Evolutionary conservation across 2,113 vertebrate species (phyloP).

Genomic region (Vireo altiloquus): DNA sequence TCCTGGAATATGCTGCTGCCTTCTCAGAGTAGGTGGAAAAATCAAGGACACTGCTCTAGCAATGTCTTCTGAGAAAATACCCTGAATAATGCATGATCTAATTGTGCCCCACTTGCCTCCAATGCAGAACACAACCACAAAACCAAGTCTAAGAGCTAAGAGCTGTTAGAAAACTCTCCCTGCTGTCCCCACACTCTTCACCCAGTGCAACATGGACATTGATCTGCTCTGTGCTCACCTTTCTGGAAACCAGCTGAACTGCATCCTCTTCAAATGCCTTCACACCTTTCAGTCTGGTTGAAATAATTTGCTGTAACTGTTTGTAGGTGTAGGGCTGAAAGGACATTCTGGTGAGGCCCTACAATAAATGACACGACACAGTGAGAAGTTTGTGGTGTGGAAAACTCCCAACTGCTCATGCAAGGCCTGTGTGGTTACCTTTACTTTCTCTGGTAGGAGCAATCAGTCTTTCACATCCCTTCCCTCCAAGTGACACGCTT

Average conservation of each 20-base stretch:
- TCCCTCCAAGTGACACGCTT: not conserved
- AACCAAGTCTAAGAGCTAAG: not conserved
- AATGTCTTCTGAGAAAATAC: not conserved
- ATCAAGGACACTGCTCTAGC: not conserved
- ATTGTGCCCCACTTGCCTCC: not conserved
- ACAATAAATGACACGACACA: not conserved
- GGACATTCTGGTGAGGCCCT: slow-evolving; percentile 96
- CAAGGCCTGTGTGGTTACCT: not conserved
- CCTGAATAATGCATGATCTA: not conserved
- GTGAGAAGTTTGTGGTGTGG: not conserved
- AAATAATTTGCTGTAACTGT: slow-evolving; percentile 91
- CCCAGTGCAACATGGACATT: not conserved
- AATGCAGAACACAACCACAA: not conserved
- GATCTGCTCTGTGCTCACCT: slow-evolving; percentile 72
- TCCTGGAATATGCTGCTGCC: not conserved
- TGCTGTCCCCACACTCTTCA: too few relatives aligned
- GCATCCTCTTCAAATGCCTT: slow-evolving; percentile 94
- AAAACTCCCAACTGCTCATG: not conserved
- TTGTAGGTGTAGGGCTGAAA: slow-evolving; percentile 95
- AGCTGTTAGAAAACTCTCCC: not conserved
- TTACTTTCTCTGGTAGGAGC: not conserved
- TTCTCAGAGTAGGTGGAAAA: not conserved
- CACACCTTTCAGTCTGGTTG: slow-evolving; percentile 81
- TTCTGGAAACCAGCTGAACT: slow-evolving; percentile 90
- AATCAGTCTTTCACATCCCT: not conserved